These are phyloP conservation scores for Drosophila melanica DNA, from an alignment of 1,140 invertebrate species.

Conservation along the genomic window DNA sequence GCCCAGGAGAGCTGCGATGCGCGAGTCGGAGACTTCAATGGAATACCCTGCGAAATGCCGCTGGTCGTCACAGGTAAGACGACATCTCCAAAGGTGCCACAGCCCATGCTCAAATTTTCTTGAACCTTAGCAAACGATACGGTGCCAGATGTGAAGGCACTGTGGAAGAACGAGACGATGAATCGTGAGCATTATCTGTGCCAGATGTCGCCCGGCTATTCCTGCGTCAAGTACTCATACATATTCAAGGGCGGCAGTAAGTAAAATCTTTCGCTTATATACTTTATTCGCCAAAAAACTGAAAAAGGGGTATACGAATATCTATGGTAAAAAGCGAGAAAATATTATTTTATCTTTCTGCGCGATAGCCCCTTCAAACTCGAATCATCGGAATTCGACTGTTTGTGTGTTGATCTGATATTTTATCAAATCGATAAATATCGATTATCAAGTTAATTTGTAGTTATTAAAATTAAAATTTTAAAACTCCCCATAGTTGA, in stretches of 20 bases:
- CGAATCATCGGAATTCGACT: too few species aligned
- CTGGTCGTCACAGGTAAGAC: constrained; percentile 66
- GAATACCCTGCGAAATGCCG: constrained; percentile 70
- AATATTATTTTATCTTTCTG: too few species aligned
- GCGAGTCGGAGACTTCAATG: constrained; percentile 62
- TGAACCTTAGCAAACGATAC: constrained; percentile 62
- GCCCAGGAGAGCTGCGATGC: constrained; percentile 57
- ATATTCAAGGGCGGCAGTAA: constrained; percentile 78
- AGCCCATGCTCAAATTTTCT: not conserved
- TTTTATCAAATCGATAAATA: too few species aligned
- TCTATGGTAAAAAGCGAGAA: too few species aligned
- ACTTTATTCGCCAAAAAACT: not conserved
- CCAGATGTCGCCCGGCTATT: constrained; percentile 63
- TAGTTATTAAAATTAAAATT: too few species aligned
- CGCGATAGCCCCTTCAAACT: too few species aligned
- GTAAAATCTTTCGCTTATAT: constrained; percentile 13
- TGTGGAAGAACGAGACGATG: constrained; percentile 59
- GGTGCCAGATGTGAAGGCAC: constrained; percentile 66
- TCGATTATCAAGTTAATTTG: too few species aligned
- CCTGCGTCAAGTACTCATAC: constrained; percentile 76
- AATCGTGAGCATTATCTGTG: constrained; percentile 63
- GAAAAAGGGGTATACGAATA: not conserved
- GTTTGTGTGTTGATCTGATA: too few species aligned
- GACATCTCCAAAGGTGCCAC: not conserved
- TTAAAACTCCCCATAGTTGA: too few species aligned